These are phyloP conservation scores for Cepphus grylle DNA, from an alignment of 2,113 vertebrate genomes.

Conservation along the genomic window DNA sequence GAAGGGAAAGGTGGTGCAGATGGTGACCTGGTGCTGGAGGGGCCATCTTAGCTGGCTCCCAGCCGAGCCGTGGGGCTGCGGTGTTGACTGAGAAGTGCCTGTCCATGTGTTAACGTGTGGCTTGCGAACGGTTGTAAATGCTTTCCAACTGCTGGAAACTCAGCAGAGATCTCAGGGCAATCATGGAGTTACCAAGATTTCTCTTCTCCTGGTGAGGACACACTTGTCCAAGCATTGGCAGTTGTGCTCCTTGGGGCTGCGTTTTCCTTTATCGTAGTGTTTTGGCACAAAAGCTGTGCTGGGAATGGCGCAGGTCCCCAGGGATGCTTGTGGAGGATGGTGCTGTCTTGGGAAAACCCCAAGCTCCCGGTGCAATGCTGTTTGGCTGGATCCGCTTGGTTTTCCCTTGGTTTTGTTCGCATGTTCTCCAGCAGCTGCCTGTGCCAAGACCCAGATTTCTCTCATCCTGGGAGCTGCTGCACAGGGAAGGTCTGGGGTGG, in stretches of 20 bases:
- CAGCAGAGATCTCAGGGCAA: neutral
- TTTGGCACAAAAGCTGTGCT: neutral
- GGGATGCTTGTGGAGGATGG: neutral
- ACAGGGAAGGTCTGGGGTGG: neutral
- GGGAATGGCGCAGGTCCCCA: accelerated
- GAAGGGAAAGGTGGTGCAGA: neutral
- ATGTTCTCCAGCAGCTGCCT: neutral
- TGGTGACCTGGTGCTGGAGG: neutral
- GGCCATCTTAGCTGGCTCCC: neutral
- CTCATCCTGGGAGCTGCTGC: neutral
- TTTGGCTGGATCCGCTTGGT: accelerated
- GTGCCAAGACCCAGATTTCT: accelerated
- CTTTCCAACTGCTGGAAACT: neutral
- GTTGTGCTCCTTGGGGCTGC: accelerated
- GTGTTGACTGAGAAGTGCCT: neutral
- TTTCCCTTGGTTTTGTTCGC: neutral
- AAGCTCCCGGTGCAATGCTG: accelerated
- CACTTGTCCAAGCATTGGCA: accelerated
- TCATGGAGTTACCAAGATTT: accelerated
- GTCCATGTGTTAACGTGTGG: neutral
- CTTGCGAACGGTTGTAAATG: neutral
- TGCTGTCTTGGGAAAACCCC: accelerated
- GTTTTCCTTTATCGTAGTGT: accelerated
- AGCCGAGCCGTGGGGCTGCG: accelerated
- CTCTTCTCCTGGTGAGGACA: neutral